A percentile compares a stretch with the other conserved stretches of the same genome.
phyloP scores from a whole-genome alignment of 2,113 vertebrate species.

The Megalops atlanticus region DNA sequence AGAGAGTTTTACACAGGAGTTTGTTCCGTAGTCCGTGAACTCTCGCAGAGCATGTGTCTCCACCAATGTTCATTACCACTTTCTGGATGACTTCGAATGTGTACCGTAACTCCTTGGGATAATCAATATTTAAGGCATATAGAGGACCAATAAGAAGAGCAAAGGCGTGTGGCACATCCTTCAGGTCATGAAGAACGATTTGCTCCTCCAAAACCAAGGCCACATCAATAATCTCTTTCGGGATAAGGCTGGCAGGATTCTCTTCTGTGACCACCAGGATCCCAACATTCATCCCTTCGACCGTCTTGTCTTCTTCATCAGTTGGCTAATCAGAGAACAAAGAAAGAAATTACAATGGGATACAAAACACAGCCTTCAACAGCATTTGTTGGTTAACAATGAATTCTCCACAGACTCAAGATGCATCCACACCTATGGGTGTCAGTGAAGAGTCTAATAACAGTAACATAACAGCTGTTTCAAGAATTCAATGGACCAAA shows the following conservation, averaged over 20 bases:
- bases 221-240: slow-evolving; percentile 4
- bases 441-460: neutral
- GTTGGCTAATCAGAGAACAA: neutral
- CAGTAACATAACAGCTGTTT: neutral
- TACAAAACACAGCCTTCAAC: too few relatives aligned
- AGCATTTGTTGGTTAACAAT: too few relatives aligned
- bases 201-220: slow-evolving; percentile 14
- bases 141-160: too few relatives aligned
- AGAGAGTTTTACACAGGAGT: too few relatives aligned
- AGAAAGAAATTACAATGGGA: neutral
- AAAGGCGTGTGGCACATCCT: neutral
- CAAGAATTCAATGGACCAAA: too few relatives aligned
- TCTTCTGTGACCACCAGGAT: slow-evolving; percentile 21
- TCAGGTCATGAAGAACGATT: slow-evolving; percentile 5
- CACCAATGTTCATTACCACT: too few relatives aligned
- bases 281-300: slow-evolving; percentile 5
- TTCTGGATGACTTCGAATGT: too few relatives aligned
- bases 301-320: neutral
- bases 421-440: neutral
- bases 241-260: neutral
- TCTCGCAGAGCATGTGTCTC: too few relatives aligned
- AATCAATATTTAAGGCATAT: too few relatives aligned
- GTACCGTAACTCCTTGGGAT: too few relatives aligned
- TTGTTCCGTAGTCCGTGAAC: too few relatives aligned
- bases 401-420: too few relatives aligned